Evolutionary conservation across 2,113 vertebrate genomes (phyloP), one percentile per base, ranked within the genome.

Genomic region (Pseudorectes ferrugineus): DNA sequence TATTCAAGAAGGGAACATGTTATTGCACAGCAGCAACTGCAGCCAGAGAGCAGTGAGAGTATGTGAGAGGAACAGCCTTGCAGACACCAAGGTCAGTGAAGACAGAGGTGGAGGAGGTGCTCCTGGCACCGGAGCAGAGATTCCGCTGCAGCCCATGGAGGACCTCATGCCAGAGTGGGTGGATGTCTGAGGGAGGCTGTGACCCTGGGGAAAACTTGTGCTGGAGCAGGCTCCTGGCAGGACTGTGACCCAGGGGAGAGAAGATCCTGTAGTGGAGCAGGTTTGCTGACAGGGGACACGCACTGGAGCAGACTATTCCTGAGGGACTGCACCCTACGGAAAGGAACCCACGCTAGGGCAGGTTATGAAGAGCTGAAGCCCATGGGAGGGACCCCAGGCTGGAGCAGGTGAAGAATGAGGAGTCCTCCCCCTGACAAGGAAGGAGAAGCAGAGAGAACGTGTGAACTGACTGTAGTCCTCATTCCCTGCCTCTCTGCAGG

Each of bases 241-340:
- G 16, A 67, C 3, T 15, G 28, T 52, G 45, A 35, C 3, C 20
- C 20, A 8, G 4, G 21, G 8, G 20, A 38, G 13, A 74, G n/a
- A 12, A 45, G 7, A n/a, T 12, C 9, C 5, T 29, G 5, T 14
- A 52, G 24, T 17, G 14, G 5, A n/a, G 33, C 4, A n/a, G 12
- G 13, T 66, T 43, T 45, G 23, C 28, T 24, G 36, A 20, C 9
- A 38, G 36, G 6, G 8, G 5, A 51, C 10, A 1, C 0, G 0
- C 51, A 20, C 15, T 17, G 36, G 5, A 80, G 33, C n/a, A 74
- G 23, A 3, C 20, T 45, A 7, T 8, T 66, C 19, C 8, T n/a
- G 19, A 38, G 3, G 43, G 55, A 22, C 20, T 51, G 12, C 23
- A 24, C 3, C 7, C 2, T 15, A 21, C 0, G 1, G 12, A n/a